Conservation (phyloP, 1,140 invertebrate genomes). For the Laodelphax striatellus region DNA sequence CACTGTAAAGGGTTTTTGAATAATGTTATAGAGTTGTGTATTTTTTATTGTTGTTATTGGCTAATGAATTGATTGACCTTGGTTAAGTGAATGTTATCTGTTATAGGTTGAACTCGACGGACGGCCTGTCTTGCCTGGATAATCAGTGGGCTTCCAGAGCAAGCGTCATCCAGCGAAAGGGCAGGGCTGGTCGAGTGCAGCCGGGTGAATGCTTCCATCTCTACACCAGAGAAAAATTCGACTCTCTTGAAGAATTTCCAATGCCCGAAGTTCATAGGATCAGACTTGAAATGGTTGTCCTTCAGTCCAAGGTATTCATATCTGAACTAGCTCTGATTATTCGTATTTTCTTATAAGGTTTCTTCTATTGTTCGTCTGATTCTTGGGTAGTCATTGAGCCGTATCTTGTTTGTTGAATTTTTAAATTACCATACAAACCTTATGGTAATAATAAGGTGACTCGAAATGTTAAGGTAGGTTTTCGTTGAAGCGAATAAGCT, state of each 20-base stretch:
- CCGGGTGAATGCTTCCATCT: constrained; percentile 71
- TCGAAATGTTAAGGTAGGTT: no score
- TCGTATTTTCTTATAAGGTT: neutral
- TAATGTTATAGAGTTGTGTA: neutral
- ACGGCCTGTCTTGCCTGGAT: constrained; percentile 21
- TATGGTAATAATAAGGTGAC: no score
- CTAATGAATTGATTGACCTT: neutral
- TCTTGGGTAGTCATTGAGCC: neutral
- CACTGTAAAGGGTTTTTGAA: no score
- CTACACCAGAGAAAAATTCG: constrained; percentile 39
- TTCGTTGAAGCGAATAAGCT: no score
- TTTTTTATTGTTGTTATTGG: no score
- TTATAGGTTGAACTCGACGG: constrained; percentile 26
- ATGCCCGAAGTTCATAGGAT: constrained; percentile 47
- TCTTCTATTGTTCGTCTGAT: neutral
- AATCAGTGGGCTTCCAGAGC: constrained; percentile 44
- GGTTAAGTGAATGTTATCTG: neutral
- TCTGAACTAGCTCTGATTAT: neutral
- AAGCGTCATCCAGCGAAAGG: constrained; percentile 50
- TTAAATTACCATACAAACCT: neutral
- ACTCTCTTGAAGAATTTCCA: constrained; percentile 37
- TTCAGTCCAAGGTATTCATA: constrained; percentile 40
- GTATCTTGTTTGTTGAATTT: neutral
- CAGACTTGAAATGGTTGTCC: constrained; percentile 48
- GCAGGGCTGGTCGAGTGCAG: constrained; percentile 54